Evolutionary conservation across 1,140 invertebrate species (phyloP).

Genomic region (Sinella curviseta): DNA sequence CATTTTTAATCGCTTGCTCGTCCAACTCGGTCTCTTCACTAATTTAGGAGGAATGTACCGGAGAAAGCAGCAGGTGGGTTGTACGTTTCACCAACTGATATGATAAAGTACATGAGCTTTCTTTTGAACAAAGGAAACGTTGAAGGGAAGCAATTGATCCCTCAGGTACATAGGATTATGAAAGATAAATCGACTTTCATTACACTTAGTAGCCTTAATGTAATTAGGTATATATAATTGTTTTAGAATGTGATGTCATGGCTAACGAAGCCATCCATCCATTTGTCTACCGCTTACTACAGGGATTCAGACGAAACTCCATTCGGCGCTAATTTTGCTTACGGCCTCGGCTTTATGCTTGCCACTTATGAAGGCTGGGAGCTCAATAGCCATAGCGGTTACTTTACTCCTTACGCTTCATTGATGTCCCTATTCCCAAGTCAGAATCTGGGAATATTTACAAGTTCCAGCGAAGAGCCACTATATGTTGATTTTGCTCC

Average conservation of each 20-base stretch:
- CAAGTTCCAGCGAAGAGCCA: too few relatives aligned
- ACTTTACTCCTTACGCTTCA: slow-evolving; percentile 15
- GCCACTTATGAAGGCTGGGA: slow-evolving; percentile 18
- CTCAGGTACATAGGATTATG: slow-evolving; percentile 26
- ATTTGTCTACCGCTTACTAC: neutral
- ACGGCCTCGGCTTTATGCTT: slow-evolving; percentile 18
- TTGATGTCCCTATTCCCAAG: slow-evolving; percentile 28
- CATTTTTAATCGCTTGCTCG: neutral
- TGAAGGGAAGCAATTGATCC: slow-evolving; percentile 28
- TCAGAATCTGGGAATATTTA: too few relatives aligned
- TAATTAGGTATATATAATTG: neutral
- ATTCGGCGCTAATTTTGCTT: neutral
- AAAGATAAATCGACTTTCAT: too few relatives aligned
- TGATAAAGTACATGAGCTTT: too few relatives aligned
- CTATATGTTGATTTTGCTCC: too few relatives aligned
- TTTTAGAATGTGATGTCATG: too few relatives aligned
- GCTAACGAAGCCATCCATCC: neutral
- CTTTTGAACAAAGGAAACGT: too few relatives aligned
- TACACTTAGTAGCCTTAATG: neutral
- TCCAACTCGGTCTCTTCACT: neutral
- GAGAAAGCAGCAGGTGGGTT: slow-evolving; percentile 29
- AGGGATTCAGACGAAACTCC: neutral
- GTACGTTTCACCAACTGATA: slow-evolving; percentile 29
- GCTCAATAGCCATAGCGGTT: slow-evolving; percentile 18
- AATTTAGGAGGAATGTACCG: slow-evolving; percentile 29